A percentile compares a stretch with the other conserved stretches of the same genome.
phyloP scores from a whole-genome alignment of 1,140 invertebrate genomes.

The Rhopalosiphum padi region DNA sequence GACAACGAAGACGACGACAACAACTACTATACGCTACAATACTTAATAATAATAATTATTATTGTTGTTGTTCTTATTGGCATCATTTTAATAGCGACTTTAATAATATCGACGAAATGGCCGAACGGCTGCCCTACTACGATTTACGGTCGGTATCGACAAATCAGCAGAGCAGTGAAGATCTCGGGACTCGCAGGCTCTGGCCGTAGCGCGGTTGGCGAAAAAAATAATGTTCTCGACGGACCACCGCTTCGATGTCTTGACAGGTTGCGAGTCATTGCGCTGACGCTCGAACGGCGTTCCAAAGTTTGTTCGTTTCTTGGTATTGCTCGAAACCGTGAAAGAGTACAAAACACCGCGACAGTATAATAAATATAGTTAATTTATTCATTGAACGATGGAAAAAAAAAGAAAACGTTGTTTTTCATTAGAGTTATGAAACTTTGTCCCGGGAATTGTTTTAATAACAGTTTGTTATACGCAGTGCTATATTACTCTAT shows the following conservation, averaged over 20 bases:
- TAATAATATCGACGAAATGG: background rate
- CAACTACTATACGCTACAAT: background rate
- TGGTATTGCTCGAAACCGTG: background rate
- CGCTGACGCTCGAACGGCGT: background rate
- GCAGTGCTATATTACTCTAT: background rate
- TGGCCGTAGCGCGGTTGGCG: background rate
- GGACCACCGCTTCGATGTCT: background rate
- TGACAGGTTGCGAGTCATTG: background rate
- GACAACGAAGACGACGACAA: background rate
- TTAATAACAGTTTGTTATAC: slow-evolving; percentile 7
- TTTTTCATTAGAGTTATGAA: slow-evolving; percentile 17
- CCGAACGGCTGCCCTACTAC: background rate
- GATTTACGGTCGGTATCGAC: background rate
- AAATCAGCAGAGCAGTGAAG: too few relatives aligned
- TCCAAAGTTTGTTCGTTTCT: background rate
- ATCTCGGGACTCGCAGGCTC: background rate
- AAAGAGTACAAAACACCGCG: background rate
- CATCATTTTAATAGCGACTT: background rate
- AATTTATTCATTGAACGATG: background rate
- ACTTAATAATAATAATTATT: background rate
- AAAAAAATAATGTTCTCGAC: background rate
- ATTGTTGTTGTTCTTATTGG: background rate
- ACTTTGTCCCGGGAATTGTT: background rate
- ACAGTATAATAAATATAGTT: slow-evolving; percentile 2
- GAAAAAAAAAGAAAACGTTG: background rate